phyloP scores from a whole-genome alignment of 2,113 vertebrate species.

The Trochalopteron elliotii region DNA sequence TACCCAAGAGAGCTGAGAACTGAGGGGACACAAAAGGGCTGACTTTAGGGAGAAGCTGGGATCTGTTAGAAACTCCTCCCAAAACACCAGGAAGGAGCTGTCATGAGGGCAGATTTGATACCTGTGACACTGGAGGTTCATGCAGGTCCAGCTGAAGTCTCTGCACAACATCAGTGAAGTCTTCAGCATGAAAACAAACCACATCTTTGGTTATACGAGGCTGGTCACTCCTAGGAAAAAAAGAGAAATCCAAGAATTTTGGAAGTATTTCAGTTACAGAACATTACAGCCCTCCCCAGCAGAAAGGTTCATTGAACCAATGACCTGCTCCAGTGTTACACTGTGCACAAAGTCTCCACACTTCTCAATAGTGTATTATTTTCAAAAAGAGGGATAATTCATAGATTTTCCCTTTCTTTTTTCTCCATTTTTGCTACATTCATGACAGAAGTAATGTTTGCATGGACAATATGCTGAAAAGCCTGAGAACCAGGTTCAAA shows the following conservation, averaged over 20 bases:
- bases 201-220: conserved; percentile 98
- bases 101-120: conserved; percentile 41
- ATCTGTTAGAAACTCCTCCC: neutral
- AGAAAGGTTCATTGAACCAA: neutral
- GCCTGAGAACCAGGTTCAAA: neutral
- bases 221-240: conserved; percentile 81
- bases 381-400: neutral
- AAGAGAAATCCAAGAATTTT: neutral
- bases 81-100: neutral
- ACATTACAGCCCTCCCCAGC: neutral
- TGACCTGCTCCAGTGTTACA: neutral
- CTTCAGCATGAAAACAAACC: conserved; percentile 96
- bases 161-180: conserved; percentile 96
- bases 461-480: neutral
- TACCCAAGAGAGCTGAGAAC: neutral
- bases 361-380: neutral
- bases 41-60: neutral
- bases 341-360: neutral
- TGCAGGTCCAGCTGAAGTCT: conserved; percentile 95
- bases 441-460: neutral
- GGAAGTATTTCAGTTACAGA: neutral
- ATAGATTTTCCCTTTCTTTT: neutral
- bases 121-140: conserved; percentile 97
- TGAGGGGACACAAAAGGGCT: neutral
- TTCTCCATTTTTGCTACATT: neutral